These are phyloP conservation scores for Drosophila setifemur DNA, from an alignment of 1,140 invertebrate species.

Conservation along the genomic window DNA sequence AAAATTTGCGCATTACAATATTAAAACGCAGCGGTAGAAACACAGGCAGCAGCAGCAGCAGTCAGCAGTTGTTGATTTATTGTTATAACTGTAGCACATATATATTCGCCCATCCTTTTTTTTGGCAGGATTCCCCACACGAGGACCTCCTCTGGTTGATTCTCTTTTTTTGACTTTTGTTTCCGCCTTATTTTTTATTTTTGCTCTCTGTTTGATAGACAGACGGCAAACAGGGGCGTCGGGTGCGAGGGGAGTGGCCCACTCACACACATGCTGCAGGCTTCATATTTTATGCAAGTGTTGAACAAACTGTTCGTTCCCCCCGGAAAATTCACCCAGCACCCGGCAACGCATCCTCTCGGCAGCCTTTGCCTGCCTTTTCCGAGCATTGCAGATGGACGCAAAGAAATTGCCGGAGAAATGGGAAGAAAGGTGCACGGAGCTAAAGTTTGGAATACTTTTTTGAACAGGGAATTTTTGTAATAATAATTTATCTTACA, in stretches of 20 bases:
- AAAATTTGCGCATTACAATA: conserved; percentile 75
- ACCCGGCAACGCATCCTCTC: conserved; percentile 2
- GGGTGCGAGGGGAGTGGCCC: conserved; percentile 30
- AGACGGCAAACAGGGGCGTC: conserved; percentile 58
- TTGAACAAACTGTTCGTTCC: conserved; percentile 28
- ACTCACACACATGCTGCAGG: conserved; percentile 28
- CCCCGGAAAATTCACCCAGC: conserved; percentile 7
- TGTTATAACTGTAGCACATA: conserved; percentile 69
- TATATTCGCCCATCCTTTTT: conserved; percentile 28
- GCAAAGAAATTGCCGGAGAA: conserved; percentile 13
- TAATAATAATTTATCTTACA: too few relatives aligned
- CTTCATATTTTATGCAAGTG: conserved; percentile 77
- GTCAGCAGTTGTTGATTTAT: conserved; percentile 73
- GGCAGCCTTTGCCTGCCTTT: conserved; percentile 8
- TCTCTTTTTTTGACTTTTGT: conserved; percentile 69
- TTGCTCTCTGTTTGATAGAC: conserved; percentile 58
- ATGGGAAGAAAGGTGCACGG: conserved; percentile 1
- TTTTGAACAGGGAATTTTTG: too few relatives aligned
- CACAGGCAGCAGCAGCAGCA: conserved; percentile 37
- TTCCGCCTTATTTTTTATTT: conserved; percentile 56
- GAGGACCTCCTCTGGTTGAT: conserved; percentile 12
- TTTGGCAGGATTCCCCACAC: conserved; percentile 33
- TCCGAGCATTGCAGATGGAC: conserved; percentile 14
- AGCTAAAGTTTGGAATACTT: too few relatives aligned
- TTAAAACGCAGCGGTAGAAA: conserved; percentile 58